A percentile compares a stretch with the other conserved stretches of the same genome.
Conservation (phyloP, 1,140 invertebrate genomes). For the Himalopsyche phryganea region DNA sequence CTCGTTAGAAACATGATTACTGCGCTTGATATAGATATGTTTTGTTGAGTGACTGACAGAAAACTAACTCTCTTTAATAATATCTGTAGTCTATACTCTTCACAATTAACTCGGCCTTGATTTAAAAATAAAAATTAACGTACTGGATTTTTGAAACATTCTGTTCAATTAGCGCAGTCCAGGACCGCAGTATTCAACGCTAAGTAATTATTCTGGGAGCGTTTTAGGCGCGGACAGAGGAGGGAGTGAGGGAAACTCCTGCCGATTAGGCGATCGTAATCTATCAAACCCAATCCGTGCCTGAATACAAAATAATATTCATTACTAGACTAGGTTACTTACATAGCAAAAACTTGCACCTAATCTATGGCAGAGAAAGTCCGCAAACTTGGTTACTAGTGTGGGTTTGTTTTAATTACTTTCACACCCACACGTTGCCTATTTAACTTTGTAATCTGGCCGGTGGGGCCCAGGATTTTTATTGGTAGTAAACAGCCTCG, state of each 20-base stretch:
- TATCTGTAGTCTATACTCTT: too few relatives aligned
- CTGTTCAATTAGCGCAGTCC: background rate
- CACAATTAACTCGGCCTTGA: too few relatives aligned
- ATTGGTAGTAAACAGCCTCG: too few relatives aligned
- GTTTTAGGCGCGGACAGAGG: background rate
- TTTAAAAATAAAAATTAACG: too few relatives aligned
- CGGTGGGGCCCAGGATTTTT: too few relatives aligned
- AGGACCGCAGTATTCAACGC: background rate
- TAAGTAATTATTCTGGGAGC: slow-evolving; percentile 15
- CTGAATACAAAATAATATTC: slow-evolving; percentile 1
- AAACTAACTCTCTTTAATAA: too few relatives aligned
- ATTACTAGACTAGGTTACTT: too few relatives aligned
- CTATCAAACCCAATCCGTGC: background rate
- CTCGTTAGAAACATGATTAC: too few relatives aligned
- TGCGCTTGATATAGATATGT: too few relatives aligned
- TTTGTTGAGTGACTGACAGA: too few relatives aligned
- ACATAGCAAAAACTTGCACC: background rate
- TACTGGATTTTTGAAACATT: background rate
- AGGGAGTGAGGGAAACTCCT: background rate
- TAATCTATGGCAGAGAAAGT: background rate
- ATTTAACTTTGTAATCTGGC: too few relatives aligned
- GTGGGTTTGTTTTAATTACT: background rate
- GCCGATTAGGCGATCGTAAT: slow-evolving; percentile 11
- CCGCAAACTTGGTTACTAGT: background rate
- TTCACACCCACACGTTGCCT: too few relatives aligned